Base-by-base conservation (phyloP, 1,140 invertebrate species). In the Drosophila truncata region DNA sequence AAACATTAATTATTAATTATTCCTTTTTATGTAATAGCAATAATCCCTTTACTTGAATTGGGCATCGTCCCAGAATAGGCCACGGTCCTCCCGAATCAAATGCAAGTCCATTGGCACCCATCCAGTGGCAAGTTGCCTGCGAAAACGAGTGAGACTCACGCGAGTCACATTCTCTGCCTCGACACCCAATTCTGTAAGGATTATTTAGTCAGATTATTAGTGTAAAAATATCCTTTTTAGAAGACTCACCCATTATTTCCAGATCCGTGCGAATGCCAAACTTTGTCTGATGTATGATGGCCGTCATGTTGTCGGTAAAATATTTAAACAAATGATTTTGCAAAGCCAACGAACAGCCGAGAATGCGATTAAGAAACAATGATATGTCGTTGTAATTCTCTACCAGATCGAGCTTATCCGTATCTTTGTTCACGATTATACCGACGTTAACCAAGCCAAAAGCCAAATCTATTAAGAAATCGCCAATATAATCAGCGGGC, bases 341-440 rank as follows among this genome's bases (percentile, higher is more conserved):
- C 60, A 99, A 92, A 31, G 98, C 97, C 2, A 99, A 98, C 2
- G 97, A 97, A 96, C 99, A 98, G 18, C 99, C 99, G 23, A 99
- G 94, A 78, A 99, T 98, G 77, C 99, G 94, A 92, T 99, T 99
- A 16, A 99, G 94, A 94, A 99, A 99, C 94, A 99, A 99, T 67
- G 97, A 98, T 95, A 99, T 99, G 93, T 99, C 99, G 91, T 97
- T 98, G 92, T 98, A 98, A 83, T 99, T 98, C 93, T 99, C 99
- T 82, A 99, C 98, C 2, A 99, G 93, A 25, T 96, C 95, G 29
- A 98, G 94, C n/a, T 96, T 94, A 14, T 96, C 97, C 4, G 96
- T 96, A 93, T 97, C 97, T 92, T 96, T 97, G 91, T 97, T 97
- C 44, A 96, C 95, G 66, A 99, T 97, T 44, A 99, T 94, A 9